Base-by-base conservation (phyloP, 1,140 invertebrate genomes). In the Copidosoma floridanum region DNA sequence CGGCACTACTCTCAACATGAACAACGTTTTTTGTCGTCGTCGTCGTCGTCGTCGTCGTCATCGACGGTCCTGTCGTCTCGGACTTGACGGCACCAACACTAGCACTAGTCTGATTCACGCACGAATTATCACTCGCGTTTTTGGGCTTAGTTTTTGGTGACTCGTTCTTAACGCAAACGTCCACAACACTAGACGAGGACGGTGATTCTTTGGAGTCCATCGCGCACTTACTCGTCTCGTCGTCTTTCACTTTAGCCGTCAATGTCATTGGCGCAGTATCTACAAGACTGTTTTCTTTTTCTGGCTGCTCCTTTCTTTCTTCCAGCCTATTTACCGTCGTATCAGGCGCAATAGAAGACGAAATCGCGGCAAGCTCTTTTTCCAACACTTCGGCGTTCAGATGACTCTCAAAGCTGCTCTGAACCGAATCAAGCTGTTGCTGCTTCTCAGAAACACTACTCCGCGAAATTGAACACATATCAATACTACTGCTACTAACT, bases 391-490 rank as follows among this genome's bases (percentile, higher is more conserved):
- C 27, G n/a, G n/a, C n/a, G 23, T 60, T 11, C 6, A 60, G 14
- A 20, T 60, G 32, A 40, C 47, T 60, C 18, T 52, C 57, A n/a
- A 26, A 59, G 21, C 35, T 12, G 21, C 27, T 41, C 21, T 59
- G 37, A 20, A n/a, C n/a, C n/a, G n/a, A n/a, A n/a, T n/a, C n/a
- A n/a, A n/a, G 12, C 29, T 32, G 12, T 32, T 32, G 6, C 12
- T 32, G 12, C 29, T 18, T 59, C 40, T 57, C 55, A 4, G 24
- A 2, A 8, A 18, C 21, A 12, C 16, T 29, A 14, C 32, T 54
- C 32, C 43, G 50, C 68, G 73, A 71, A 68, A 71, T 77, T 79
- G 78, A 79, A 79, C 78, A 80, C 77, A 79, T 78, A 74, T 79
- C 76, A 75, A 72, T 78, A 76, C 67, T 74, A 73, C 71, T 78